Percentiles rank a stretch among this genome's conserved stretches.
Evolutionary conservation across 1,140 invertebrate genomes (phyloP).

Genomic region (Pogonomyrmex barbatus): DNA sequence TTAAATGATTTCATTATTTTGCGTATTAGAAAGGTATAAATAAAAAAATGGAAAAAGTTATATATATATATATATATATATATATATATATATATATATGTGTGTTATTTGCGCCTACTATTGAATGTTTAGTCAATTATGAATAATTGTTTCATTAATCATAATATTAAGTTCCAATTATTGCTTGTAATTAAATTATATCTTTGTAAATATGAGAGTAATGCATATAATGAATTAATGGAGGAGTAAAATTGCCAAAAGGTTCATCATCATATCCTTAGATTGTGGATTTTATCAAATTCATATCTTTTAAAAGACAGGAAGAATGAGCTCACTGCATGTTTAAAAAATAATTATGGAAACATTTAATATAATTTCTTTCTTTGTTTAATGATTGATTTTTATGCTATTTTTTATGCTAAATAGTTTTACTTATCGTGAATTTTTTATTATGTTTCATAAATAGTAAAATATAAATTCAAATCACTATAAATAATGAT

Average conservation of each 20-base stretch:
- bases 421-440: too few relatives aligned
- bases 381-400: too few relatives aligned
- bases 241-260: constrained; percentile 58
- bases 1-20: constrained; percentile 12
- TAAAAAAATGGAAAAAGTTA: neutral
- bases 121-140: constrained; percentile 53
- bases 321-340: too few relatives aligned
- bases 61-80: neutral
- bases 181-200: constrained; percentile 48
- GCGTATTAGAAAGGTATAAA: neutral
- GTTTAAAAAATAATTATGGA: too few relatives aligned
- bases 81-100: neutral
- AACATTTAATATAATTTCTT: too few relatives aligned
- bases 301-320: too few relatives aligned
- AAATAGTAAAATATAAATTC: too few relatives aligned
- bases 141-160: constrained; percentile 27
- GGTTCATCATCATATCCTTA: neutral
- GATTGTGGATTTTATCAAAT: too few relatives aligned
- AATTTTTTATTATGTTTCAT: too few relatives aligned
- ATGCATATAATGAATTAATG: constrained; percentile 37
- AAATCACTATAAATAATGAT: too few relatives aligned
- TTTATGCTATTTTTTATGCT: too few relatives aligned
- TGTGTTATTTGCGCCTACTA: constrained; percentile 37
- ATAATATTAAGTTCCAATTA: constrained; percentile 27
- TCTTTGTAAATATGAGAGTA: constrained; percentile 45